These are phyloP conservation scores for Napeogenes inachia DNA, from an alignment of 2,888 invertebrate genomes.

Conservation along the genomic window DNA sequence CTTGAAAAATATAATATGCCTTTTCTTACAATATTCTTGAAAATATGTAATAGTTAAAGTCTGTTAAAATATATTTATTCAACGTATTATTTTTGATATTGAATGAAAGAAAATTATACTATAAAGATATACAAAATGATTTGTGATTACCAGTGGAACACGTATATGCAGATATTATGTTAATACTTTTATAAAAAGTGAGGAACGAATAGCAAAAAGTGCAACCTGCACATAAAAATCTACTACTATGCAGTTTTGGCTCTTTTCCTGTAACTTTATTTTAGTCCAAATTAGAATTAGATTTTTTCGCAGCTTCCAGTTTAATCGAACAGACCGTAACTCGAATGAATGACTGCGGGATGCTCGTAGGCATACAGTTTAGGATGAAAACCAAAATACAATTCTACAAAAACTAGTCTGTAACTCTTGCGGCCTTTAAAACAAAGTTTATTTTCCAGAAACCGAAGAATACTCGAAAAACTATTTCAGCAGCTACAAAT, in stretches of 20 bases:
- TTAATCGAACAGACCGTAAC: slow-evolving; percentile 50
- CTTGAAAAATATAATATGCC: slow-evolving; percentile 15
- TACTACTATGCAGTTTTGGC: no score
- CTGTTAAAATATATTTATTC: no score
- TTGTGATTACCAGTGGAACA: no score
- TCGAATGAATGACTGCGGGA: slow-evolving; percentile 52
- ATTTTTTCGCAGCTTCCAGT: slow-evolving; percentile 42
- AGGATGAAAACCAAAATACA: slow-evolving; percentile 41
- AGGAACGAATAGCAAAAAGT: no score
- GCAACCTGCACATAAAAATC: no score
- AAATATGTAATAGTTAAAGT: no score
- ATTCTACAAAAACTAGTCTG: not conserved
- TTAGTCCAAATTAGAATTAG: slow-evolving; percentile 17
- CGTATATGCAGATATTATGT: no score
- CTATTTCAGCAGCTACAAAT: slow-evolving; percentile 49
- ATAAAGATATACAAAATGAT: no score
- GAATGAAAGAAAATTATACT: no score
- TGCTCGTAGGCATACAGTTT: slow-evolving; percentile 46
- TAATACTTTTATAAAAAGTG: no score
- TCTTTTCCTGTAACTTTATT: not conserved
- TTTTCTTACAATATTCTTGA: not conserved
- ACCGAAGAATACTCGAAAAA: slow-evolving; percentile 36
- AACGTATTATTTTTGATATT: no score
- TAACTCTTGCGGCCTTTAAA: slow-evolving; percentile 12
- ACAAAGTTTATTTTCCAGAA: slow-evolving; percentile 19